Base-by-base conservation (phyloP, 2,113 vertebrate genomes). In the Trachemys scripta region DNA sequence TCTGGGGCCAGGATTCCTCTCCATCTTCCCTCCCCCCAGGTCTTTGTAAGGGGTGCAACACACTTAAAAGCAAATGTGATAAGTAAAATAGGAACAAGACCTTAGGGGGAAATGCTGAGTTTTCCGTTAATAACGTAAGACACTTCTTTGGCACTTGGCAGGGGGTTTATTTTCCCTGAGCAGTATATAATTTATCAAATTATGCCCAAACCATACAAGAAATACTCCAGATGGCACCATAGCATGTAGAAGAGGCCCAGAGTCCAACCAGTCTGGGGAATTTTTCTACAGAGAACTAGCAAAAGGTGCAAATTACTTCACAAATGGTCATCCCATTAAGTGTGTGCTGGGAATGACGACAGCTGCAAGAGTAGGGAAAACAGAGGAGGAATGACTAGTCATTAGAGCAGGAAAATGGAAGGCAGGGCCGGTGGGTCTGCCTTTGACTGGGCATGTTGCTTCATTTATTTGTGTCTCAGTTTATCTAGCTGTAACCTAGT, bases 401-500 rank as follows among this genome's bases (percentile, higher is more conserved):
- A 82, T 87, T 88, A 88, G 85, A 85, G 90, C 24, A 85, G 78
- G 82, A 85, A 89, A 92, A 97, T 27, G 87, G 82, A 86, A 95
- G 90, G 84, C 86, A 92, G 82, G 82, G 54, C 93, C 93, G 78
- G 88, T 69, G 79, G 86, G n/a, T 82, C 84, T 80, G 96, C 42
- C 91, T 87, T 56, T 38, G 17, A 69, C 13, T 38, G 65, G 35
- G 65, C 35, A 69, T 7, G 57, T 88, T 93, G 69, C 82, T 93
- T 92, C 88, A 78, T 95, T 95, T 72, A 69, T 94, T 45, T 24
- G 90, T 89, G 83, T 89, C 95, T 96, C 95, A 89, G 85, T 96
- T 95, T 95, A 76, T 92, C 90, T 83, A 89, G 94, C 91, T 94
- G 89, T 96, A 96, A 85, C 2, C 82, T 96, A 96, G 95, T 90